Evolutionary conservation across 2,797 vertebrate genomes (phyloP).

Genomic region (Epinephelus coioides): DNA sequence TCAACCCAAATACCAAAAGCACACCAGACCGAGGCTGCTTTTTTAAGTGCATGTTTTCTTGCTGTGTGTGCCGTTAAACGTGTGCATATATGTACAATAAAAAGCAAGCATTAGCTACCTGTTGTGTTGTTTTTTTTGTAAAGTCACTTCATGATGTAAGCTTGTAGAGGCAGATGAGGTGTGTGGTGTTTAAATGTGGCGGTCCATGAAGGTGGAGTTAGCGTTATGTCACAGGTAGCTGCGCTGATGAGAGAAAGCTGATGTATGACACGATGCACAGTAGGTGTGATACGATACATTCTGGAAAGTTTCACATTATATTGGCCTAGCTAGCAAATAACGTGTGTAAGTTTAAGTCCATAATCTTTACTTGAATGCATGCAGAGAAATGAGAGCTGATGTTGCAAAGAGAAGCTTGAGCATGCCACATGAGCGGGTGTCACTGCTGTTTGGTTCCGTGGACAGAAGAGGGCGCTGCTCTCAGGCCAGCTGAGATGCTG

Average conservation of each 20-base stretch:
- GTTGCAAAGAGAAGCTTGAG: constrained; percentile 54
- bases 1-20: constrained; percentile 56
- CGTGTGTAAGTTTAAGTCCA: constrained; percentile 36
- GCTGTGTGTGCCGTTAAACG: constrained; percentile 31
- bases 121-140: constrained; percentile 9
- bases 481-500: constrained; percentile 93
- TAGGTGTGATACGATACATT: constrained; percentile 83
- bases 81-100: constrained; percentile 50
- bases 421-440: constrained; percentile 24
- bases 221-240: constrained; percentile 39
- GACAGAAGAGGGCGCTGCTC: constrained; percentile 69
- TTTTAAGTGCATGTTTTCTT: constrained; percentile 69
- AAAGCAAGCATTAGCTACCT: constrained; percentile 58
- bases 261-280: constrained; percentile 66
- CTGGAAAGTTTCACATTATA: constrained; percentile 94
- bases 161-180: constrained; percentile 76
- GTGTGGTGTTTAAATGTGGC: constrained; percentile 62
- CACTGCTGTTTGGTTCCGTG: constrained; percentile 48
- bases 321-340: constrained; percentile 89
- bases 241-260: constrained; percentile 36
- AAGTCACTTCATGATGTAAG: constrained; percentile 71
- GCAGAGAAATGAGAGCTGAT: constrained; percentile 48
- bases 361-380: constrained; percentile 43
- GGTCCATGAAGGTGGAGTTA: constrained; percentile 25
- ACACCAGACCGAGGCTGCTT: constrained; percentile 58